Evolutionary conservation across 2,113 vertebrate genomes (phyloP), one percentile per base, ranked within the genome.

Genomic region (Raja brachyura): DNA sequence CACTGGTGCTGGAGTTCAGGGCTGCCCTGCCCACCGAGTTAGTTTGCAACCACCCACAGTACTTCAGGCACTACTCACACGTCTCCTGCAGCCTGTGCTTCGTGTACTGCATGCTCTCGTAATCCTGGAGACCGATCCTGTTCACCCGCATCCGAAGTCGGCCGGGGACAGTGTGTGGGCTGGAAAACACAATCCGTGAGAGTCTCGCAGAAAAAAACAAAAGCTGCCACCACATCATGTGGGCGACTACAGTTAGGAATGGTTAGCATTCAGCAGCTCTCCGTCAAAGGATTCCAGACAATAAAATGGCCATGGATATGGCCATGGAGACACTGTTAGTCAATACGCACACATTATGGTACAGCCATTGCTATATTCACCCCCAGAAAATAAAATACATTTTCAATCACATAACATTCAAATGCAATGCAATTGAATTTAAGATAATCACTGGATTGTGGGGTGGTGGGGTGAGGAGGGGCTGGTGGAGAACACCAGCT

Each of bases 101-200:
- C 96, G 99, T 98, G 0, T 98, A 98, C 95, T 98, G 98, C 93
- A 99, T 97, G 28, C 96, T 96, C 96, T 99, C 99, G 0, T 99
- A 99, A 93, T 99, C 99, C 93, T 98, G 98, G 28, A 99, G 97
- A 95, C 97, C 96, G 96, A 99, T 98, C 93, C 98, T 97, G 95
- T 99, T 99, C 94, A 99, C 98, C 68, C 98, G 97, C 94, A 99
- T 98, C 92, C 99, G 96, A 93, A 99, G 97, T 14, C 99, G 98
- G 81, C 99, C 98, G 18, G 98, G 98, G 93, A 99, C 97, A 31
- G 98, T 97, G 93, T 99, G 98, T 93, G 98, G 98, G 94, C 98
- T 99, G 95, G 56, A 95, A 95, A 93, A 93, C 86, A 96, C 97
- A 93, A 94, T 94, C 90, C 95, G 1, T 22, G 93, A 14, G 33